Evolutionary conservation across 2,113 vertebrate genomes (phyloP).

Genomic region (Motacilla alba): DNA sequence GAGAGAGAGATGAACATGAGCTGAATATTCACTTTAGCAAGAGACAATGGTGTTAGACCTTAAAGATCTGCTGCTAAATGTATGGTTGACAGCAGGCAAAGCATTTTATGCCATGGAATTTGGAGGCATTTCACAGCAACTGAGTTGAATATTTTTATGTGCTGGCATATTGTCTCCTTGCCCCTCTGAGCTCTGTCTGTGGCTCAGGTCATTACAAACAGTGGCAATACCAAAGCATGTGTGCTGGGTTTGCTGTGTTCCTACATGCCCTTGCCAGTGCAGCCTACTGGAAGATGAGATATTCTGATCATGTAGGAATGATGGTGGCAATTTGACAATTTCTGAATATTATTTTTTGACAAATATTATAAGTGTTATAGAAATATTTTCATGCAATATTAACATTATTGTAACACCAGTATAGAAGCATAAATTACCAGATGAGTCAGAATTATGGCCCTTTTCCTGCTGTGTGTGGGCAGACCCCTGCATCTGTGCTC

Average conservation of each 20-base stretch:
- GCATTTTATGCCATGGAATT: neutral
- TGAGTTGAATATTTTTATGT: neutral
- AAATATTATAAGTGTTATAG: conserved; percentile 59
- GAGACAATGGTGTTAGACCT: neutral
- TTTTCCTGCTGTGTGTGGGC: conserved; percentile 63
- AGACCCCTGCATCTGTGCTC: conserved; percentile 61
- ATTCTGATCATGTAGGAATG: neutral
- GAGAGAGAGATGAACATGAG: neutral
- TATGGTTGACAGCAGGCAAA: neutral
- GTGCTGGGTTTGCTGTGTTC: neutral
- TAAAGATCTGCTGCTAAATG: neutral
- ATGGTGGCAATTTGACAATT: conserved; percentile 51
- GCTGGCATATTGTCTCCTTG: neutral
- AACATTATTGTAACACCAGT: conserved; percentile 60
- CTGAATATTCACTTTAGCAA: accelerated
- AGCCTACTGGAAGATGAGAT: neutral
- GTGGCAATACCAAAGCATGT: neutral
- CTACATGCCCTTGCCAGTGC: neutral
- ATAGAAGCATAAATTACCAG: conserved; percentile 66
- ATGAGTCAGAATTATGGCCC: conserved; percentile 68
- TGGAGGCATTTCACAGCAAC: neutral
- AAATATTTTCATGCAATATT: conserved; percentile 68
- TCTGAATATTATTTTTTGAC: conserved; percentile 45
- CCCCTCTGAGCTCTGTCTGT: neutral
- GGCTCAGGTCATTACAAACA: neutral